Percentiles rank a stretch among this genome's conserved stretches.
Evolutionary conservation across 2,113 vertebrate species (phyloP).

Genomic region (Anoura caudifer): DNA sequence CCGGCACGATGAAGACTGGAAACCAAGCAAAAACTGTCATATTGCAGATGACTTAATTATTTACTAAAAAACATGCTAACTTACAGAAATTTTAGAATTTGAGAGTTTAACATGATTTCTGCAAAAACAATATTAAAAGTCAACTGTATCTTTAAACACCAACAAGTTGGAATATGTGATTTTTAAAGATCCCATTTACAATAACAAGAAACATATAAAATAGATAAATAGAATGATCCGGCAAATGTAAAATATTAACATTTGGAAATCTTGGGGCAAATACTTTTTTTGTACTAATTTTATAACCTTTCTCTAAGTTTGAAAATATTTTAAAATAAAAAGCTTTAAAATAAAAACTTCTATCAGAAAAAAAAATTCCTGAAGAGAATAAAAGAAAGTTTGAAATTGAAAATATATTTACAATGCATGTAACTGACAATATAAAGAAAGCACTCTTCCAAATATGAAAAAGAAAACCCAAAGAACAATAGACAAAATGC

Average conservation of each 20-base stretch:
- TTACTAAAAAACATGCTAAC: neutral
- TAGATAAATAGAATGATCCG: neutral
- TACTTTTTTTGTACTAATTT: neutral
- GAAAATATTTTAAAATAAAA: conserved; percentile 1
- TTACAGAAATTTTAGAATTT: neutral
- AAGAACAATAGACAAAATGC: neutral
- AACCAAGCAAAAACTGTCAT: neutral
- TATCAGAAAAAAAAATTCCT: neutral
- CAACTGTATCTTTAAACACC: neutral
- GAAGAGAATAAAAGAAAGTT: neutral
- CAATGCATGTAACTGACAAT: neutral
- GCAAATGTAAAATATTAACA: neutral
- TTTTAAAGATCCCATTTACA: neutral
- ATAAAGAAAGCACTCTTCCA: neutral
- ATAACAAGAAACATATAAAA: neutral
- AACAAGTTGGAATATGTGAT: neutral
- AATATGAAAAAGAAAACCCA: neutral
- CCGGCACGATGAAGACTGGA: neutral
- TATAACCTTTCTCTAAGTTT: neutral
- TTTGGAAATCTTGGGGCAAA: neutral
- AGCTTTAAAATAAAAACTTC: neutral
- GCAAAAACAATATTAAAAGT: neutral
- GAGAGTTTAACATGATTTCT: neutral
- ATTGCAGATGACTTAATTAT: neutral
- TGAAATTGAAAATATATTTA: neutral